A percentile compares a stretch with the other conserved stretches of the same genome.
These are phyloP conservation scores for Lamellibrachia columna DNA, from an alignment of 2,888 invertebrate species.

Conservation along the genomic window DNA sequence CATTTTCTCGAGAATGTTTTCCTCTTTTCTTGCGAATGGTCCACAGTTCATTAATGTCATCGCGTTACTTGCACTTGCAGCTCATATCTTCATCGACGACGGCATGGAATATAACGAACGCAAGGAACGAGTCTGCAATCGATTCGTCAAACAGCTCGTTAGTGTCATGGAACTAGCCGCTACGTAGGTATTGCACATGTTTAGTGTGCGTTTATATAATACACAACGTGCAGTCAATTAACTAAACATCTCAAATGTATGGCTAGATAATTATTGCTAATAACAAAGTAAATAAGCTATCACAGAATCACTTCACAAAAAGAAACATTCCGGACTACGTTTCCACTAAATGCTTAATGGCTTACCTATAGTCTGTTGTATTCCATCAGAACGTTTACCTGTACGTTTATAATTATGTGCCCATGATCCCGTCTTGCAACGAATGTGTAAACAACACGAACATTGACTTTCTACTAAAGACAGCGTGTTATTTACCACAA, in stretches of 20 bases:
- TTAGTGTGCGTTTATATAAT: background rate
- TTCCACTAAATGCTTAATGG: too few species aligned
- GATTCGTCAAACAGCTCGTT: conserved; percentile 71
- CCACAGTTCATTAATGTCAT: background rate
- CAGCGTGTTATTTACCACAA: too few species aligned
- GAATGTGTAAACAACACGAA: too few species aligned
- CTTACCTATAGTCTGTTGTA: too few species aligned
- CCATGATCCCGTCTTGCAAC: too few species aligned
- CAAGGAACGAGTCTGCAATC: conserved; percentile 76
- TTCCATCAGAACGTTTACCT: too few species aligned
- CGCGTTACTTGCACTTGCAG: conserved; percentile 76
- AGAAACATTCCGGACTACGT: background rate
- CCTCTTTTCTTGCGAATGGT: background rate
- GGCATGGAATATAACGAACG: conserved; percentile 92
- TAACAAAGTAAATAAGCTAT: background rate
- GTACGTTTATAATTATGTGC: too few species aligned
- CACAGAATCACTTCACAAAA: background rate
- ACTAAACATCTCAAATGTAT: background rate
- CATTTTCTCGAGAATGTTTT: too few species aligned
- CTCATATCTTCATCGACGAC: conserved; percentile 98
- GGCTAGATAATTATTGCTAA: background rate
- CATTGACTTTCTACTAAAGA: too few species aligned
- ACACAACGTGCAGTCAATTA: background rate
- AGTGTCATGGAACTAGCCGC: conserved; percentile 61
- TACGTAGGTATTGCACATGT: conserved; percentile 46